phyloP scores from a whole-genome alignment of 2,797 vertebrate species.

The Micrastur ruficollis region DNA sequence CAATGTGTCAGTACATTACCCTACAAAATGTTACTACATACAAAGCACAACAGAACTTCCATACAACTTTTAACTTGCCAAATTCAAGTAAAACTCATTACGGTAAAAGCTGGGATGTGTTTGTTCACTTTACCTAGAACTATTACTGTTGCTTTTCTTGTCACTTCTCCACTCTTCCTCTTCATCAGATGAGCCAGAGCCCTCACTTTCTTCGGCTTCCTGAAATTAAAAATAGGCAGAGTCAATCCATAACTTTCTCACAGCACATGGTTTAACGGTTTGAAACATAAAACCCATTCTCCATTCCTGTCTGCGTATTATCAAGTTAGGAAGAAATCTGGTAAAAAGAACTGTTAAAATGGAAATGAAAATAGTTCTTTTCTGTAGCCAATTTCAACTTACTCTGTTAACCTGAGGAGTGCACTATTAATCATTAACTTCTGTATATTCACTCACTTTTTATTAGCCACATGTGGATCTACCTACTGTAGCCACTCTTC shows the following conservation, averaged over 20 bases:
- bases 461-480: background rate
- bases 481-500: background rate
- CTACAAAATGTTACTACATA: background rate
- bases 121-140: constrained; percentile 82
- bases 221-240: background rate
- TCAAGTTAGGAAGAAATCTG: background rate
- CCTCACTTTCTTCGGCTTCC: constrained; percentile 76
- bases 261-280: background rate
- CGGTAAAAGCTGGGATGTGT: background rate
- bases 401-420: background rate
- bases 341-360: background rate
- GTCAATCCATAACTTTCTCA: background rate
- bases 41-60: background rate
- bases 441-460: background rate
- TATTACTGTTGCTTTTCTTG: constrained; percentile 84
- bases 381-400: background rate
- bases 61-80: background rate
- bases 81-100: background rate
- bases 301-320: background rate
- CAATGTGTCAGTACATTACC: background rate
- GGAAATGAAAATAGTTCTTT: background rate
- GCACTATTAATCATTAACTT: background rate
- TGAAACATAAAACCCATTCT: background rate
- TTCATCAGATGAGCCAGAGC: constrained; percentile 79
- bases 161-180: constrained; percentile 93